These are phyloP conservation scores for Hydrolagus affinis DNA, from an alignment of 2,113 vertebrate genomes.

Conservation along the genomic window DNA sequence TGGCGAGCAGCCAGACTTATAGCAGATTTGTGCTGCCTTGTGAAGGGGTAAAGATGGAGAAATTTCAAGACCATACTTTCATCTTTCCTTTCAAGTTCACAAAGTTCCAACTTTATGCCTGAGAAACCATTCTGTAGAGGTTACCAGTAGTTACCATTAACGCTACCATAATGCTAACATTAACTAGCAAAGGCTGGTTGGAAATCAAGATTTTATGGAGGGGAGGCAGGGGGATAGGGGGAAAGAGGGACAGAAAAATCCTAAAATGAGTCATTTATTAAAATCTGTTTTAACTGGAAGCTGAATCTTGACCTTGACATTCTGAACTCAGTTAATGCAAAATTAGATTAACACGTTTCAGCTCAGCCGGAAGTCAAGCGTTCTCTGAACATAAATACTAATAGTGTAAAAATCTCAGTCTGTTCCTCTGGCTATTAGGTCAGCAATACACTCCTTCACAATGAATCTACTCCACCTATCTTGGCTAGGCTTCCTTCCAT, in stretches of 20 bases:
- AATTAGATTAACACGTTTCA: background rate
- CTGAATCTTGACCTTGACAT: background rate
- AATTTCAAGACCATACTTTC: background rate
- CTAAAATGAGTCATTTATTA: background rate
- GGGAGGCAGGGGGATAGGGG: background rate
- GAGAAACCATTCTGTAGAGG: background rate
- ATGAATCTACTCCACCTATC: too few relatives aligned
- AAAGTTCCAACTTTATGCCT: background rate
- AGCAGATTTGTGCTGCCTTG: background rate
- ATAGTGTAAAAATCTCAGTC: too few relatives aligned
- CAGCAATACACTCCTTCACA: too few relatives aligned
- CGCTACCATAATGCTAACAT: too few relatives aligned
- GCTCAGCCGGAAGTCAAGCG: background rate
- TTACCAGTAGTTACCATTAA: background rate
- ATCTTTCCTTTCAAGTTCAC: slow-evolving; percentile 5
- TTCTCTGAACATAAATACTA: background rate
- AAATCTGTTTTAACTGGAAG: background rate
- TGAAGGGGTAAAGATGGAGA: background rate
- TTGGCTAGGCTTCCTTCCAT: too few relatives aligned
- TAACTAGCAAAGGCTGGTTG: background rate
- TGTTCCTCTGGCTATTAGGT: too few relatives aligned
- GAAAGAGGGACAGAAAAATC: background rate
- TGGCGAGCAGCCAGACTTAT: background rate
- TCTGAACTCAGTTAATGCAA: background rate
- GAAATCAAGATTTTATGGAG: background rate